Conservation (phyloP, 1,140 invertebrate species). For the Limonius californicus region DNA sequence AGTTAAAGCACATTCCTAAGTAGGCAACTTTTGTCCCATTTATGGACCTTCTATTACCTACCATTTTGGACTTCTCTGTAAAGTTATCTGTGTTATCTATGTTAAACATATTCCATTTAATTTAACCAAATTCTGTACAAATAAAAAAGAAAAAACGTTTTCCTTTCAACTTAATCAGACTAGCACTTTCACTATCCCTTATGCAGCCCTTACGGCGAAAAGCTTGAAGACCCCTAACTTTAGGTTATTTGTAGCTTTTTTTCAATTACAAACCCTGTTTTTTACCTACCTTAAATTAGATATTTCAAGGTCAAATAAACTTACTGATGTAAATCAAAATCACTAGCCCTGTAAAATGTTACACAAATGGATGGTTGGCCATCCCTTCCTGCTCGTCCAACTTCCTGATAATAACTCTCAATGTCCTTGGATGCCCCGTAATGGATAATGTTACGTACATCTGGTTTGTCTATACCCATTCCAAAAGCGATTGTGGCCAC, state of each 20-base stretch:
- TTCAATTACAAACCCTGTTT: not conserved
- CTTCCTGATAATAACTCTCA: constrained; percentile 55
- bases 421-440: constrained; percentile 62
- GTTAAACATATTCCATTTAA: no score
- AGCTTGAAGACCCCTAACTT: no score
- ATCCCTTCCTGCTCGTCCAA: constrained; percentile 73
- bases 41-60: no score
- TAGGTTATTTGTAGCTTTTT: not conserved
- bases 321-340: constrained; percentile 50
- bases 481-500: constrained; percentile 91
- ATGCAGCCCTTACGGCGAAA: no score
- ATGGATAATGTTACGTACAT: constrained; percentile 69
- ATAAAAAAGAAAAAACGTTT: no score
- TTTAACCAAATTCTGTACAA: no score
- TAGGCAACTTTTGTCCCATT: no score
- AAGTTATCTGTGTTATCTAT: no score
- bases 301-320: constrained; percentile 9
- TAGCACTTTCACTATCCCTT: no score
- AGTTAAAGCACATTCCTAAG: no score
- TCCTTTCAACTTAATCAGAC: no score
- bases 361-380: constrained; percentile 69
- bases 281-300: not conserved
- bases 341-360: constrained; percentile 62
- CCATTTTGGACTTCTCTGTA: no score
- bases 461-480: constrained; percentile 88